Percentiles rank a stretch among this genome's conserved stretches.
These are phyloP conservation scores for Meteorus cinctellus DNA, from an alignment of 2,888 invertebrate genomes.

Conservation along the genomic window DNA sequence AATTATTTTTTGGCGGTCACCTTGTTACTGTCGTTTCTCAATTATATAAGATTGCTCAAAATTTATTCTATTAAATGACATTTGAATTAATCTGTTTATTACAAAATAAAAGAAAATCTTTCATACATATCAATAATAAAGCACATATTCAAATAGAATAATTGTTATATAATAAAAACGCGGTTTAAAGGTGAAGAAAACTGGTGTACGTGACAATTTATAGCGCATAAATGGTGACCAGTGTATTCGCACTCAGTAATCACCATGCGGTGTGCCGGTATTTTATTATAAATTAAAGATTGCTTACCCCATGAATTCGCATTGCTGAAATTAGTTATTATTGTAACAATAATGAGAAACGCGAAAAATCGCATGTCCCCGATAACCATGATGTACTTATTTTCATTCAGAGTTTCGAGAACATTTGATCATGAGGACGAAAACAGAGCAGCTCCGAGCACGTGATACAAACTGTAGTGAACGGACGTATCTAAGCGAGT, in stretches of 20 bases:
- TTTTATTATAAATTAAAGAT: slow-evolving; percentile 23
- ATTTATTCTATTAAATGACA: neutral
- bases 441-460: neutral
- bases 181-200: slow-evolving; percentile 3
- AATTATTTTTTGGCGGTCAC: slow-evolving; percentile 7
- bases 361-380: neutral
- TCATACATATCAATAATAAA: neutral
- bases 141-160: neutral
- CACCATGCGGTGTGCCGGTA: slow-evolving; percentile 4
- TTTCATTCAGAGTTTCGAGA: slow-evolving; percentile 21
- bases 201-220: slow-evolving; percentile 70
- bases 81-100: neutral
- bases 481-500: neutral
- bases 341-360: neutral
- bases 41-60: neutral
- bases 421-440: slow-evolving; percentile 5
- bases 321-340: slow-evolving; percentile 32
- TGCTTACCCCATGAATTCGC: slow-evolving; percentile 69
- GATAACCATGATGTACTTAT: slow-evolving; percentile 12
- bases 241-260: slow-evolving; percentile 35
- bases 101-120: neutral
- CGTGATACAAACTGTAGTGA: neutral
- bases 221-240: slow-evolving; percentile 65
- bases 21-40: neutral
- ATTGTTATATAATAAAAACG: neutral